Conservation (phyloP, 2,797 vertebrate genomes). For the Varecia variegata region DNA sequence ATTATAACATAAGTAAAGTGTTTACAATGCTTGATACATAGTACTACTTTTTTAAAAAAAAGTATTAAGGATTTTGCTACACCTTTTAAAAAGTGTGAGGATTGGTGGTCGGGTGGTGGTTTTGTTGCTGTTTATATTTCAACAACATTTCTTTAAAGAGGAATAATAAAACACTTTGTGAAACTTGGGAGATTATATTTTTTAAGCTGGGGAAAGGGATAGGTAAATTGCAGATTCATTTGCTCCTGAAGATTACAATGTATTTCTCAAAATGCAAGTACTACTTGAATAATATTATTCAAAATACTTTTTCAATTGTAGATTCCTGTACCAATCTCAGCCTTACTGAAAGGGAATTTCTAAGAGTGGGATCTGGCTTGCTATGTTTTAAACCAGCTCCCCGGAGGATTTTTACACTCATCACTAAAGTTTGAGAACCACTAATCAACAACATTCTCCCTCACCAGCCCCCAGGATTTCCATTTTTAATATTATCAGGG, state of each 20-base stretch:
- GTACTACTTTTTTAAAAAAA: not conserved
- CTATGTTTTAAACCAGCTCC: not conserved
- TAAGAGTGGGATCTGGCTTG: not conserved
- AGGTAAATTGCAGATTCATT: not conserved
- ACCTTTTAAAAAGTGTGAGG: not conserved
- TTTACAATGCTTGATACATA: not conserved
- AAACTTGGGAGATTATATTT: not conserved
- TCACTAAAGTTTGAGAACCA: not conserved
- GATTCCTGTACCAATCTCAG: not conserved
- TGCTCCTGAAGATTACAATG: not conserved
- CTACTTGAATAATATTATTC: not conserved
- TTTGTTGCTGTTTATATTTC: not conserved
- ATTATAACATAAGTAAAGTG: not conserved
- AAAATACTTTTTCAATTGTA: not conserved
- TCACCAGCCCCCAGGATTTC: not conserved
- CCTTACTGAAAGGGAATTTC: not conserved
- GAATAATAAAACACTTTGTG: not conserved
- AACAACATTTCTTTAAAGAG: not conserved
- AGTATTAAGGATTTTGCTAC: not conserved
- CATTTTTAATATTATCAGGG: not conserved
- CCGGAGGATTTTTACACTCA: not conserved
- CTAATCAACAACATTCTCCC: not conserved
- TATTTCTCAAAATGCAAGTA: slow-evolving; percentile 5
- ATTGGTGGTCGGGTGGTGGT: not conserved
- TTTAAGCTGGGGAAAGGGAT: not conserved